Evolutionary conservation across 2,113 vertebrate species (phyloP).

Genomic region (Oncorhynchus masou): DNA sequence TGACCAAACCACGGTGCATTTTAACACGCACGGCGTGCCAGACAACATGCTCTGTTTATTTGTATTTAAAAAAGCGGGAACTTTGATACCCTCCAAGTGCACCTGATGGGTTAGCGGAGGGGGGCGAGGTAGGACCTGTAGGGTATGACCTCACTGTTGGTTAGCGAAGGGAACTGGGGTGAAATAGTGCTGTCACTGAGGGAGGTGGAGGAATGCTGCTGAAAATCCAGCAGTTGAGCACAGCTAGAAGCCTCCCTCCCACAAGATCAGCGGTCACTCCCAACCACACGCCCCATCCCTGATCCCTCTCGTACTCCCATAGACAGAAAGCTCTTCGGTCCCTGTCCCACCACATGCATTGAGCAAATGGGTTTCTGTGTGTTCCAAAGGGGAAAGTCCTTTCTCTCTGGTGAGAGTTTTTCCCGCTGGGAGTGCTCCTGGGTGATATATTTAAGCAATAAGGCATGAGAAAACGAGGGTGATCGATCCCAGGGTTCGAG

Average conservation of each 20-base stretch:
- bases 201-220: constrained; percentile 32
- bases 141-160: neutral
- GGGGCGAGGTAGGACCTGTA: neutral
- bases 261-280: constrained; percentile 54
- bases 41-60: neutral
- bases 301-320: constrained; percentile 18
- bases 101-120: neutral
- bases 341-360: constrained; percentile 37
- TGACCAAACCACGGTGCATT: neutral
- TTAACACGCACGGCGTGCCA: neutral
- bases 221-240: constrained; percentile 52
- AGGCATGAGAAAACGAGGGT: no score
- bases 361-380: neutral
- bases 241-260: constrained; percentile 49
- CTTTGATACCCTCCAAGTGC: neutral
- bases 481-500: no score
- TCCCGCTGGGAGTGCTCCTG: neutral
- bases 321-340: constrained; percentile 53
- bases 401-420: neutral
- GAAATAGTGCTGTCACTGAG: constrained; percentile 33
- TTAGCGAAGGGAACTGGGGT: constrained; percentile 7
- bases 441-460: no score
- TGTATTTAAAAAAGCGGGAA: neutral
- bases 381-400: neutral
- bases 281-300: constrained; percentile 50